Evolutionary conservation across 2,113 vertebrate species (phyloP).

Genomic region (Fukomys damarensis): DNA sequence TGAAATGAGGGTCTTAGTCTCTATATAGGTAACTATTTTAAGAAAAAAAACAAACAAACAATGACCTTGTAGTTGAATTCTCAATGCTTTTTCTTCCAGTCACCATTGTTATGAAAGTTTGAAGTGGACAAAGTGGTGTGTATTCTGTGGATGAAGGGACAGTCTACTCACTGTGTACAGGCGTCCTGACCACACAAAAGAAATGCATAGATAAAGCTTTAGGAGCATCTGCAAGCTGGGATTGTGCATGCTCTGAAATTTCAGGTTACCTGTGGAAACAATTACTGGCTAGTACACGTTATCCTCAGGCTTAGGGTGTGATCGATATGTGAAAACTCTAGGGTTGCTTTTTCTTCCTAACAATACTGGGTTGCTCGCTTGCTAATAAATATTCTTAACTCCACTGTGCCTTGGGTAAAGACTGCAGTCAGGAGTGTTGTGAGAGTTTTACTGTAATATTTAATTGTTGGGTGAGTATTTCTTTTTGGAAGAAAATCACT

Average conservation of each 20-base stretch:
- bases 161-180: fast-evolving
- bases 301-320: slow-evolving; percentile 50
- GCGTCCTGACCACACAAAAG: not conserved
- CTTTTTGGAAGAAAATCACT: slow-evolving; percentile 32
- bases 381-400: slow-evolving; percentile 58
- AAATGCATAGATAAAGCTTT: too few species aligned
- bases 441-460: slow-evolving; percentile 46
- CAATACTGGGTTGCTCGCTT: not conserved
- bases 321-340: slow-evolving; percentile 36
- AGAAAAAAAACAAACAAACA: not conserved
- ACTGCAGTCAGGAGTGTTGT: not conserved
- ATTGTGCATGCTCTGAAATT: not conserved
- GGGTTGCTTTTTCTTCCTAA: not conserved
- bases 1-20: not conserved
- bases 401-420: slow-evolving; percentile 34
- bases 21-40: not conserved
- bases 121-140: not conserved
- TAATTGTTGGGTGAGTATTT: slow-evolving; percentile 40
- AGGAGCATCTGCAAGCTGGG: not conserved
- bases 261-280: not conserved
- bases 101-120: not conserved
- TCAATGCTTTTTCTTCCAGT: not conserved
- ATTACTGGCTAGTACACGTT: not conserved
- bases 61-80: not conserved
- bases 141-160: not conserved